phyloP scores from a whole-genome alignment of 2,797 vertebrate species.

The Acipenser ruthenus region DNA sequence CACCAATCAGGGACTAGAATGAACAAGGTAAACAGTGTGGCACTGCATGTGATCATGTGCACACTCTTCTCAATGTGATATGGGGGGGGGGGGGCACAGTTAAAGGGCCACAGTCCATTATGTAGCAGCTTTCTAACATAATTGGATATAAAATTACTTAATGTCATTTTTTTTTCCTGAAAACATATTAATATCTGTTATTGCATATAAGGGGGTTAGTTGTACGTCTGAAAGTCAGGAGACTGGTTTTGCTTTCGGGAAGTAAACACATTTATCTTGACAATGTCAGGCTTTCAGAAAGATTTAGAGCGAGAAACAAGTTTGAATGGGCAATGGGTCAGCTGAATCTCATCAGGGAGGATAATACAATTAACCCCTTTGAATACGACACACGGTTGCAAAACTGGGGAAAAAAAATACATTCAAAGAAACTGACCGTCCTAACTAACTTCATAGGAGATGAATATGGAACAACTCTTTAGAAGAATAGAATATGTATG shows the following conservation, averaged over 20 bases:
- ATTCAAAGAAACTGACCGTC: neutral
- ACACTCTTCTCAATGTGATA: slow-evolving; percentile 8
- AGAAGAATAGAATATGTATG: neutral
- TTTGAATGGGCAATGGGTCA: neutral
- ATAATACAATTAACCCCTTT: neutral
- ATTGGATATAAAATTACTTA: neutral
- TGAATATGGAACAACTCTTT: neutral
- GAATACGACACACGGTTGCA: neutral
- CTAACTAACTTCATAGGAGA: neutral
- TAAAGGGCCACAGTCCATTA: neutral
- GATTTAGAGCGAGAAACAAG: neutral
- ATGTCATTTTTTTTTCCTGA: neutral
- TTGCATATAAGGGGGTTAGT: neutral
- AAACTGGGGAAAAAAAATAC: neutral
- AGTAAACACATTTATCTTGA: no score
- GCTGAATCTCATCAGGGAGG: neutral
- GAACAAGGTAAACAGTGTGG: slow-evolving; percentile 16
- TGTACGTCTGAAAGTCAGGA: neutral
- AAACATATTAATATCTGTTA: neutral
- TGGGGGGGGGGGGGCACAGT: slow-evolving; percentile 1
- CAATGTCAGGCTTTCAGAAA: neutral
- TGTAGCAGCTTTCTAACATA: slow-evolving; percentile 4
- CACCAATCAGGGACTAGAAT: slow-evolving; percentile 7
- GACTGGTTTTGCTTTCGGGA: neutral
- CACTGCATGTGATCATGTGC: slow-evolving; percentile 20